Conservation (phyloP, 1,140 invertebrate genomes). For the Scaptomyza pallida region DNA sequence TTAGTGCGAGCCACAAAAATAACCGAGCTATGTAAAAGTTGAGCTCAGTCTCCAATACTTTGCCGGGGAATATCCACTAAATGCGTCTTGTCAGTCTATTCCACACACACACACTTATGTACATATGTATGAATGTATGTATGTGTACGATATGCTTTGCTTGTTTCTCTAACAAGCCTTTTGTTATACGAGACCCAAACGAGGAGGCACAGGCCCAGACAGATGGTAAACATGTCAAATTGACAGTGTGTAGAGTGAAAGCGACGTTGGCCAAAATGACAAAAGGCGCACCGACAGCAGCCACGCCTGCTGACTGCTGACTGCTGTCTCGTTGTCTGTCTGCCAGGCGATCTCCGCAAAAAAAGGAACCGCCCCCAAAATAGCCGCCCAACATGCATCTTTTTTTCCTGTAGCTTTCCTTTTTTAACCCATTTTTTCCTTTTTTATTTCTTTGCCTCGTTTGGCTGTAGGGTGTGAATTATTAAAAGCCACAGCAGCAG, state of each 20-base stretch:
- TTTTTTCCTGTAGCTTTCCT: conserved; percentile 21
- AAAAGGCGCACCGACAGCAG: conserved; percentile 49
- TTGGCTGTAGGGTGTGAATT: conserved; percentile 74
- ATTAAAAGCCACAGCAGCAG: conserved; percentile 70
- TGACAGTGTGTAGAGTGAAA: conserved; percentile 79
- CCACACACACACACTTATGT: background rate
- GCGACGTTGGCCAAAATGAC: conserved; percentile 64
- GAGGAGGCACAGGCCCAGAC: conserved; percentile 56
- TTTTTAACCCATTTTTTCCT: conserved; percentile 71
- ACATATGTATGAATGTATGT: background rate
- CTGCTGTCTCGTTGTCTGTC: conserved; percentile 7
- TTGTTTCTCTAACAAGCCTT: conserved; percentile 59
- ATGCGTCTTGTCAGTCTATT: conserved; percentile 36
- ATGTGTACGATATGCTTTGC: conserved; percentile 26
- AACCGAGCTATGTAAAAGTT: conserved; percentile 59
- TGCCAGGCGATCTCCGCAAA: conserved; percentile 13
- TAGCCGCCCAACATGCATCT: background rate
- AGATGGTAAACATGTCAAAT: conserved; percentile 82
- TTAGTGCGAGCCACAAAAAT: conserved; percentile 49
- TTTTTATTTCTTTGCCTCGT: conserved; percentile 9
- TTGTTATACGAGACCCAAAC: conserved; percentile 65
- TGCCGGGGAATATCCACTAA: conserved; percentile 25
- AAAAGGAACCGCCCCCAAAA: background rate
- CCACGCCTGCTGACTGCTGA: conserved; percentile 20
- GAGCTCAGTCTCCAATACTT: conserved; percentile 19